Evolutionary conservation across 2,113 vertebrate genomes (phyloP), one percentile per base, ranked within the genome.

Genomic region (Phocoena sinus): DNA sequence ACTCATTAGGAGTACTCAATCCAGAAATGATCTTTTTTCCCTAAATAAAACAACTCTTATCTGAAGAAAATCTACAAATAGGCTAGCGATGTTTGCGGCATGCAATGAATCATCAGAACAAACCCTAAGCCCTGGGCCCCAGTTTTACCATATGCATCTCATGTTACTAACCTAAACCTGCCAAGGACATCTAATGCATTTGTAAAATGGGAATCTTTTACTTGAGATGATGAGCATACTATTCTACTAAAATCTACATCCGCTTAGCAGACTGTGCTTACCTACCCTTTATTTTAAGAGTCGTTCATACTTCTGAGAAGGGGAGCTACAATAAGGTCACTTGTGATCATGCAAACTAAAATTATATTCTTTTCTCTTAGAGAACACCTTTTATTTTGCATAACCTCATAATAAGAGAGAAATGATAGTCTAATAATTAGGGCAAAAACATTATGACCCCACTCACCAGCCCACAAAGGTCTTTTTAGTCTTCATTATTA

Each of bases 171-270:
- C 89, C 93, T 95, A 95, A 98, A 98, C 97, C 95, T 98, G 91
- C 82, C 93, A 98, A 98, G 96, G 97, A 96, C 96, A 98, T 97
- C 96, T 92, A 98, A 98, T 79, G 96, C 76, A 97, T 92, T 96
- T 97, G 93, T 95, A 96, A 98, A 89, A 96, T 95, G 93, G 86
- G 88, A 97, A 97, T 98, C 89, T 98, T 98, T 97, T 95, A 97
- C 85, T 97, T 98, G 96, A 83, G 94, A 97, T 97, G 97, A 97
- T 95, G 96, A 98, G 97, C 95, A 97, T 50, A 93, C 94, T 25
- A 88, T 91, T 96, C 97, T 97, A 95, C 77, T 96, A 89, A 98
- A 97, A 97, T 97, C 92, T 96, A 76, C 71, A 92, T 97, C 95
- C 96, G 92, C 86, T 97, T 97, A 92, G 70, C 25, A 96, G 91